phyloP scores from a whole-genome alignment of 2,888 invertebrate species.

The Andrena chrysosceles region DNA sequence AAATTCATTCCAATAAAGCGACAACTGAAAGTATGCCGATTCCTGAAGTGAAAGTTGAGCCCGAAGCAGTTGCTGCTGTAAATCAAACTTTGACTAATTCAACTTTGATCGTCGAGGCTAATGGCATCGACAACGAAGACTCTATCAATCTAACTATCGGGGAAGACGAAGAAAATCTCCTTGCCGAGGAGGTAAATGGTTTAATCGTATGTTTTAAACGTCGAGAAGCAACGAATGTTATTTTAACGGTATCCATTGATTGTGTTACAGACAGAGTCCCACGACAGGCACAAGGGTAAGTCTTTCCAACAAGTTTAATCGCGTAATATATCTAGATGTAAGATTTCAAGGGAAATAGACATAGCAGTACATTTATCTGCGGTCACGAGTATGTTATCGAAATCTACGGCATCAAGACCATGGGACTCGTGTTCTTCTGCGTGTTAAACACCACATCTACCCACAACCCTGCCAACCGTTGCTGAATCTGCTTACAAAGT shows the following conservation, averaged over 20 bases:
- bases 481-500: constrained; percentile 40
- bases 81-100: constrained; percentile 43
- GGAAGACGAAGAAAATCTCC: constrained; percentile 91
- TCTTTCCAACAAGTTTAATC: constrained; percentile 51
- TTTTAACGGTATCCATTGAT: background rate
- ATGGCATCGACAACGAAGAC: constrained; percentile 91
- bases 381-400: constrained; percentile 61
- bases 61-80: constrained; percentile 63
- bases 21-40: constrained; percentile 83
- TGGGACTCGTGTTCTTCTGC: constrained; percentile 60
- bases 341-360: constrained; percentile 56
- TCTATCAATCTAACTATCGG: constrained; percentile 93
- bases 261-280: constrained; percentile 81
- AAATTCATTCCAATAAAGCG: constrained; percentile 77
- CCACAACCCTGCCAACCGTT: constrained; percentile 47
- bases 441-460: constrained; percentile 37
- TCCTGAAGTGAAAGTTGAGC: constrained; percentile 85
- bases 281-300: constrained; percentile 83
- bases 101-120: constrained; percentile 84
- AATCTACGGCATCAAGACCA: constrained; percentile 67
- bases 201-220: background rate
- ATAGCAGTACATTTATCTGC: constrained; percentile 61
- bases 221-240: background rate
- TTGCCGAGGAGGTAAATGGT: constrained; percentile 90
- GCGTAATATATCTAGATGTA: constrained; percentile 49